These are phyloP conservation scores for Halocynthia aurantium DNA, from an alignment of 23 tunicate genomes.

Conservation along the genomic window DNA sequence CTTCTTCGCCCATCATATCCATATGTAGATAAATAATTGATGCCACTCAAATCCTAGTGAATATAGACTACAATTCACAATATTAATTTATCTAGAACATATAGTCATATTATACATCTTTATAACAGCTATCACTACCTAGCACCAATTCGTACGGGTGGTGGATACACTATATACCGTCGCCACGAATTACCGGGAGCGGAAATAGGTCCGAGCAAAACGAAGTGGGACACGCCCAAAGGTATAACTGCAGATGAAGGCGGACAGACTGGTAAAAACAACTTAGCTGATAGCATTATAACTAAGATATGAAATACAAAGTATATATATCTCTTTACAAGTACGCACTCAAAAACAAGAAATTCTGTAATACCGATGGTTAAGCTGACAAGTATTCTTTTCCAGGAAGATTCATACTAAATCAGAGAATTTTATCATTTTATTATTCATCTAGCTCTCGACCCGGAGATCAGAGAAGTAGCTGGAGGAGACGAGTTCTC, in stretches of 20 bases:
- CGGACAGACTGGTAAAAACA: neutral
- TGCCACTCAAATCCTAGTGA: neutral
- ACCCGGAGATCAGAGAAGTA: neutral
- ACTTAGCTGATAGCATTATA: neutral
- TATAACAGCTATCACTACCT: slow-evolving; percentile 64
- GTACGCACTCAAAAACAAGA: neutral
- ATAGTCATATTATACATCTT: neutral
- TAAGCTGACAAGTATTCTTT: neutral
- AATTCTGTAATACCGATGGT: neutral
- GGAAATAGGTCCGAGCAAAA: slow-evolving; percentile 5
- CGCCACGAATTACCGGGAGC: neutral
- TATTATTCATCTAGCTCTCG: no score
- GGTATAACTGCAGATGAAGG: slow-evolving; percentile 13
- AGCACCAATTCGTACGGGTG: slow-evolving; percentile 67
- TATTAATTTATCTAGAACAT: no score
- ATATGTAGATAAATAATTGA: slow-evolving; percentile 9
- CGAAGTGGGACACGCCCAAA: slow-evolving; percentile 32
- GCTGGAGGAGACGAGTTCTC: slow-evolving; percentile 43
- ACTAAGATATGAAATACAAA: neutral
- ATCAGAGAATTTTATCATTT: neutral
- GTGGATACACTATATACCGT: slow-evolving; percentile 78
- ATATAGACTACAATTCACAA: no score
- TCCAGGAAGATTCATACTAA: neutral
- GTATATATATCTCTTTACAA: no score
- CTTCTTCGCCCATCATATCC: neutral